These are phyloP conservation scores for Menidia beryllina DNA, from an alignment of 2,113 vertebrate genomes.

Conservation along the genomic window DNA sequence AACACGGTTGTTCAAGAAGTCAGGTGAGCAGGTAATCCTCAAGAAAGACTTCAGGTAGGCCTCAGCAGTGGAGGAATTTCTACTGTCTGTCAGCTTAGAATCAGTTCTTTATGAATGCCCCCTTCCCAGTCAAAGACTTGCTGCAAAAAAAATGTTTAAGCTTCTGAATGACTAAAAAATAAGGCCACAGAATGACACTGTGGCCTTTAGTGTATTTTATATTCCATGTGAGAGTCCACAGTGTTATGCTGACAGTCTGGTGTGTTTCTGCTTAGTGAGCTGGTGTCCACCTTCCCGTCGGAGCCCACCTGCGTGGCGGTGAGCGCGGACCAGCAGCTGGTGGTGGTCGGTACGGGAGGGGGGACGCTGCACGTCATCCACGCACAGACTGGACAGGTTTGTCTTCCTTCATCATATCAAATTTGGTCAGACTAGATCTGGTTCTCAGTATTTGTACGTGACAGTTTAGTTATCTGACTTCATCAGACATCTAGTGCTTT, in stretches of 20 bases:
- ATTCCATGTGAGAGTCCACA: not conserved
- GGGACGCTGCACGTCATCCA: slow-evolving; percentile 85
- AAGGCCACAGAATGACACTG: no score
- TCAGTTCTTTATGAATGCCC: not conserved
- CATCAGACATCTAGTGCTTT: no score
- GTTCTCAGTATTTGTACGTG: no score
- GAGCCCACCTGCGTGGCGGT: slow-evolving; percentile 81
- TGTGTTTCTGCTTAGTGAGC: slow-evolving; percentile 64
- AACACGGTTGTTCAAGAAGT: slow-evolving; percentile 24
- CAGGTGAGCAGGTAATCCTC: slow-evolving; percentile 48
- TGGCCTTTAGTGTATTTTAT: no score
- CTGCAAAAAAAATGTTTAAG: no score
- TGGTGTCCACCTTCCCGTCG: slow-evolving; percentile 75
- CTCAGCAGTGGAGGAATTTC: not conserved
- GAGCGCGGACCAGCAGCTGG: slow-evolving; percentile 72
- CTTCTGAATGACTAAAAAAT: no score
- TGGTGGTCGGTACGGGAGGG: slow-evolving; percentile 83
- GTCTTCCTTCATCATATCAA: not conserved
- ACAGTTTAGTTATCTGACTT: no score
- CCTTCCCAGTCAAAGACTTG: no score
- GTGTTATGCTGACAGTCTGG: not conserved
- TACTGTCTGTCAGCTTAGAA: not conserved
- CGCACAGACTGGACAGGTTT: slow-evolving; percentile 85
- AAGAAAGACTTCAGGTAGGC: no score
- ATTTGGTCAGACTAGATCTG: not conserved